A percentile compares a stretch with the other conserved stretches of the same genome.
phyloP scores from a whole-genome alignment of 2,113 vertebrate genomes.

The Mastomys coucha region DNA sequence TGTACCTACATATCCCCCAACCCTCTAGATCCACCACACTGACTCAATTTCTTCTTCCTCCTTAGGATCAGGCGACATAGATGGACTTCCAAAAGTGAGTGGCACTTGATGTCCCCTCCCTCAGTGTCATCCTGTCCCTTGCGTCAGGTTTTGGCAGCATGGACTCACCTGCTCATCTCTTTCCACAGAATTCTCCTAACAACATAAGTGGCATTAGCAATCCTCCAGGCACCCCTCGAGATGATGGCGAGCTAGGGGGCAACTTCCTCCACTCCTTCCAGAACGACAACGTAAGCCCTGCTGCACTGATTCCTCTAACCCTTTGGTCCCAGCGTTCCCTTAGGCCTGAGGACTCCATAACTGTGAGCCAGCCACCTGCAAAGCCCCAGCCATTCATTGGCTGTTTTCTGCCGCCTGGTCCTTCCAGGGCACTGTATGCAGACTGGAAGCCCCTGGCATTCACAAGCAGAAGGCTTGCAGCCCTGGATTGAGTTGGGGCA shows the following conservation, averaged over 20 bases:
- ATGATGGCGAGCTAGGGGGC: slow-evolving; percentile 97
- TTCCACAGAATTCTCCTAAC: slow-evolving; percentile 97
- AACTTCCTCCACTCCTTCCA: slow-evolving; percentile 99
- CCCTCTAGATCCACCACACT: neutral
- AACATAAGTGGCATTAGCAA: slow-evolving; percentile 99
- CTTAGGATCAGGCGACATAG: slow-evolving; percentile 97
- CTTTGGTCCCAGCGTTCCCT: neutral
- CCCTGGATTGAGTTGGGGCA: neutral
- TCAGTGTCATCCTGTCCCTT: neutral
- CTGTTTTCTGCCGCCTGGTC: neutral
- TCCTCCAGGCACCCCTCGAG: slow-evolving; percentile 97
- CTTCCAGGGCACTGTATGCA: accelerated
- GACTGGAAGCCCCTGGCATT: accelerated
- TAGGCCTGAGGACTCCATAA: neutral
- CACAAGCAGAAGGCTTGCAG: neutral
- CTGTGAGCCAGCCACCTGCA: too few relatives aligned
- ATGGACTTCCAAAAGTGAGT: slow-evolving; percentile 99
- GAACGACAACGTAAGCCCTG: slow-evolving; percentile 95
- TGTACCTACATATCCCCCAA: too few relatives aligned
- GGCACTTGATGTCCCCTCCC: neutral
- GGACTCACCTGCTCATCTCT: slow-evolving; percentile 45
- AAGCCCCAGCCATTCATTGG: too few relatives aligned
- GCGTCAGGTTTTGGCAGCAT: neutral
- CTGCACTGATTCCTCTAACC: accelerated
- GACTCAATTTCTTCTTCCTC: slow-evolving; percentile 29